Evolutionary conservation across 2,797 vertebrate species (phyloP).

Genomic region (Anabas testudineus): DNA sequence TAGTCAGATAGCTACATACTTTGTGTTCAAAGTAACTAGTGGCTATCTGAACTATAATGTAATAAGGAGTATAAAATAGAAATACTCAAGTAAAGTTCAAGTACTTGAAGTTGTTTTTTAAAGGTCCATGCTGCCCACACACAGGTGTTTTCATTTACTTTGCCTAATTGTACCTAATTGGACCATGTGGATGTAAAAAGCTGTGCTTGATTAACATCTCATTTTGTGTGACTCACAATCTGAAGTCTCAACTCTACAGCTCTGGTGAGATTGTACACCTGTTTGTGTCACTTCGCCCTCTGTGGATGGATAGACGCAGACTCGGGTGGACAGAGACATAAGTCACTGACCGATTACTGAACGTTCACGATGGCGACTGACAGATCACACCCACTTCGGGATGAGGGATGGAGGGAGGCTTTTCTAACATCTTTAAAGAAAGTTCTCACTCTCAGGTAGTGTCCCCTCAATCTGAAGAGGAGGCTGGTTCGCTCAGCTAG

Average conservation of each 20-base stretch:
- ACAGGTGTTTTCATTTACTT: not conserved
- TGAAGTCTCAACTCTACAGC: slow-evolving; percentile 1
- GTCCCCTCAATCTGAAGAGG: slow-evolving; percentile 29
- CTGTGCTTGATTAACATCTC: not conserved
- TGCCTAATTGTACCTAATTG: not conserved
- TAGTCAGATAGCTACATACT: not conserved
- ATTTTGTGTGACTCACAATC: not conserved
- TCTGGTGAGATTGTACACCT: not conserved
- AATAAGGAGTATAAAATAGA: not conserved
- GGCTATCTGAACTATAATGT: not conserved
- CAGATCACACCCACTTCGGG: slow-evolving; percentile 36
- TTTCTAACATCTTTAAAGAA: slow-evolving; percentile 28
- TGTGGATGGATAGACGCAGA: slow-evolving; percentile 36
- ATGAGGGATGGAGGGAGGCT: slow-evolving; percentile 43
- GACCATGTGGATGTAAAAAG: not conserved
- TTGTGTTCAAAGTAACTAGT: not conserved
- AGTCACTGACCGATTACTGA: slow-evolving; percentile 46
- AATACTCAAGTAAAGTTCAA: not conserved
- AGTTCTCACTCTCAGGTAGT: slow-evolving; percentile 35
- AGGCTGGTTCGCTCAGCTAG: slow-evolving; percentile 32
- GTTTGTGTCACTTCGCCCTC: slow-evolving; percentile 13
- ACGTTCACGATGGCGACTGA: slow-evolving; percentile 32
- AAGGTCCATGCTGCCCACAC: not conserved
- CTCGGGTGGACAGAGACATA: slow-evolving; percentile 32
- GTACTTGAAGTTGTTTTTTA: not conserved